Percentiles rank a stretch among this genome's conserved stretches.
phyloP scores from a whole-genome alignment of 2,888 invertebrate genomes.

The Drosophila histrio region DNA sequence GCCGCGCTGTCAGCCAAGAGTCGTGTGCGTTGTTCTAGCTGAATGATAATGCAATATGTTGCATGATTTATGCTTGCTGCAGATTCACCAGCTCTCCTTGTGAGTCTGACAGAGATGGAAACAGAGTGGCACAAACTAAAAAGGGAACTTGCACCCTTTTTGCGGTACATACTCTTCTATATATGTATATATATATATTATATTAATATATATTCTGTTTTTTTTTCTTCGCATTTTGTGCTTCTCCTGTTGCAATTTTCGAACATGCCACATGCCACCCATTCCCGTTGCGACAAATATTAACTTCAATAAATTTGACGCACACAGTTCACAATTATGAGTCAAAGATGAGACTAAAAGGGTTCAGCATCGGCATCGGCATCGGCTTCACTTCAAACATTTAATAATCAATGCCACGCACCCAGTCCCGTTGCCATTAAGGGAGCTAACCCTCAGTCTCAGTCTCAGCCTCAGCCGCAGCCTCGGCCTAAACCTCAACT shows the following conservation, averaged over 20 bases:
- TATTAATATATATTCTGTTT: slow-evolving; percentile 1
- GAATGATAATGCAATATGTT: slow-evolving; percentile 80
- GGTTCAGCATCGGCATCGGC: slow-evolving; percentile 26
- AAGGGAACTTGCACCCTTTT: slow-evolving; percentile 26
- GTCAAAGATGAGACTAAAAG: slow-evolving; percentile 36
- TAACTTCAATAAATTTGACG: slow-evolving; percentile 79
- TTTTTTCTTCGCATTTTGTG: slow-evolving; percentile 5
- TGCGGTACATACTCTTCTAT: slow-evolving; percentile 19
- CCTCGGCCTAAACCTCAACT: not conserved
- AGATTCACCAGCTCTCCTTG: slow-evolving; percentile 30
- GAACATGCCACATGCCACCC: not conserved
- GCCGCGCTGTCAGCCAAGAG: slow-evolving; percentile 28
- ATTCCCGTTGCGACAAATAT: slow-evolving; percentile 65
- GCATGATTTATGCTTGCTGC: slow-evolving; percentile 75
- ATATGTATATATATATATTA: slow-evolving; percentile 5
- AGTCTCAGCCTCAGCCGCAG: not conserved
- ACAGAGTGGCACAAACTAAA: not conserved
- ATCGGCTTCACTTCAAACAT: slow-evolving; percentile 56
- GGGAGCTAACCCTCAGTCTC: slow-evolving; percentile 40
- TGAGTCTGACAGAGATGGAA: not conserved
- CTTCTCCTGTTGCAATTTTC: slow-evolving; percentile 30
- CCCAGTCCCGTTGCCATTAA: slow-evolving; percentile 16
- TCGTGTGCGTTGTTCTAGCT: slow-evolving; percentile 23
- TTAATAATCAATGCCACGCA: slow-evolving; percentile 59
- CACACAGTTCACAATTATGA: slow-evolving; percentile 66